These are phyloP conservation scores for Nesometra sesokonis DNA, from an alignment of 35 echinoderm and acorn worm genomes.

Conservation along the genomic window DNA sequence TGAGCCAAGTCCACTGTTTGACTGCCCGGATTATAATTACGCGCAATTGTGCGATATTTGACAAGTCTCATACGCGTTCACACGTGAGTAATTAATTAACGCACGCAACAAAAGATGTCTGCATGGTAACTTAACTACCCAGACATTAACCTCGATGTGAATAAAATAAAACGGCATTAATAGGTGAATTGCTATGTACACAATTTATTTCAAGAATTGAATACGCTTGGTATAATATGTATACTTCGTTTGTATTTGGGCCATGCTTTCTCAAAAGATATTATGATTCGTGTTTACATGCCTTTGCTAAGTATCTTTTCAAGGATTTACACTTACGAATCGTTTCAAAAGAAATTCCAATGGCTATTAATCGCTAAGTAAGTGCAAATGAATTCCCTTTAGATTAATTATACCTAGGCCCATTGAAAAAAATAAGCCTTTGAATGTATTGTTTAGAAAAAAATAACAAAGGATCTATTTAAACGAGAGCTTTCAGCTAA, in stretches of 20 bases:
- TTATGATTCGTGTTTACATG: background rate
- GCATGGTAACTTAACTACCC: background rate
- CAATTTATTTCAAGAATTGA: background rate
- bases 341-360: background rate
- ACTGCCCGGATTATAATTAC: background rate
- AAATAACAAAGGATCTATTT: background rate
- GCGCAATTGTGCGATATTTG: background rate
- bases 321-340: background rate
- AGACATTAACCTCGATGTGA: background rate
- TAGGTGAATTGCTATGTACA: background rate
- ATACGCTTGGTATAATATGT: background rate
- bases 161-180: background rate
- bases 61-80: background rate
- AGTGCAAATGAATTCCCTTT: background rate
- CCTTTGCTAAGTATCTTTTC: background rate
- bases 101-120: background rate
- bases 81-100: background rate
- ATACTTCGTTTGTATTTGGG: background rate
- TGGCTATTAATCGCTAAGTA: background rate
- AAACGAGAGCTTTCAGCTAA: background rate
- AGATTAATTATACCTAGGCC: background rate
- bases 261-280: background rate
- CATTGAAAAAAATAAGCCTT: background rate
- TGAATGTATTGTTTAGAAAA: background rate
- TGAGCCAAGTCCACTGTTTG: background rate